Percentiles rank a stretch among this genome's conserved stretches.
These are phyloP conservation scores for Oryzias woworae DNA, from an alignment of 2,113 vertebrate genomes.

Conservation along the genomic window DNA sequence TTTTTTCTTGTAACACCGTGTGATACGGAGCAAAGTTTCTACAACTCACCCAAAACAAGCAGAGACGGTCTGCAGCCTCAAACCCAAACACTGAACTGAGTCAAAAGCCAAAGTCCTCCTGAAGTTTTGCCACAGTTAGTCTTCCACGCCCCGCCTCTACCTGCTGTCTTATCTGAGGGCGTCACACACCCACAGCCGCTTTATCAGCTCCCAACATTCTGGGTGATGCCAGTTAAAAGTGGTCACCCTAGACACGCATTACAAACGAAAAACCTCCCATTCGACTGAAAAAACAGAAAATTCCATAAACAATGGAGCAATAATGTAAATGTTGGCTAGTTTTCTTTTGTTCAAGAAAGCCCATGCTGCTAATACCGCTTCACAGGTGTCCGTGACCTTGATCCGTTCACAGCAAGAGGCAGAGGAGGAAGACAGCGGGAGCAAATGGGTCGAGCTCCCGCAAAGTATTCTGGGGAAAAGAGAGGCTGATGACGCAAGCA, in stretches of 20 bases:
- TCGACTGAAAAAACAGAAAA: too few relatives aligned
- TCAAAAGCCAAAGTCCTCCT: too few relatives aligned
- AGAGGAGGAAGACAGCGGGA: conserved; percentile 4
- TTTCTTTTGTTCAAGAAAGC: too few relatives aligned
- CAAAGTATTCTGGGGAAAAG: conserved; percentile 52
- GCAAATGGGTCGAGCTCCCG: not conserved
- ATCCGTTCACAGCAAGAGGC: conserved; percentile 7
- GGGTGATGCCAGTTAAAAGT: not conserved
- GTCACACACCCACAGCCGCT: conserved; percentile 22
- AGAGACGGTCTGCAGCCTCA: not conserved
- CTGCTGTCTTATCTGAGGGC: conserved; percentile 49
- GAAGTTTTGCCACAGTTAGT: too few relatives aligned
- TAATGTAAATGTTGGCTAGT: too few relatives aligned
- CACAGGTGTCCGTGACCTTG: not conserved
- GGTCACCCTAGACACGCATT: too few relatives aligned
- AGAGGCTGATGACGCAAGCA: conserved; percentile 55
- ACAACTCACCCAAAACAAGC: not conserved
- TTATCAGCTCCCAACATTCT: conserved; percentile 58
- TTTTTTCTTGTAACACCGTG: too few relatives aligned
- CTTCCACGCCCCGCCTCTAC: conserved; percentile 4
- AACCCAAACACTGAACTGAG: too few relatives aligned
- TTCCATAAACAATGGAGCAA: too few relatives aligned
- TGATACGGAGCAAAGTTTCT: too few relatives aligned
- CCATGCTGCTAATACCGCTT: not conserved
- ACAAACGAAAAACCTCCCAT: too few relatives aligned